Percentiles rank a stretch among this genome's conserved stretches.
phyloP scores from a whole-genome alignment of 1,140 invertebrate genomes.

The Lordiphosa stackelbergi region DNA sequence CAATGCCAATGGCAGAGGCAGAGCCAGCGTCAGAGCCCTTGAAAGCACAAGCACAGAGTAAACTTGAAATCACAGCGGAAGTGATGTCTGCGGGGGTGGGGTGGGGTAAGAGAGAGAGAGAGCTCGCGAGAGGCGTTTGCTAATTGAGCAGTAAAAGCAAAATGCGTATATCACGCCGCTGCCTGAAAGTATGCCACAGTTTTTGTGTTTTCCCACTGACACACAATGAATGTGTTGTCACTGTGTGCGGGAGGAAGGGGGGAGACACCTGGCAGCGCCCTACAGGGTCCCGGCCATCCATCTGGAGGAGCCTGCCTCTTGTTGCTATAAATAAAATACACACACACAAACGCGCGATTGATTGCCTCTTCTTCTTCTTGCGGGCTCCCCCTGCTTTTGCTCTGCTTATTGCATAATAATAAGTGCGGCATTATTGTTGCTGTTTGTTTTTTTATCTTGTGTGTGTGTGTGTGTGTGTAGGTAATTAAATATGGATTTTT shows the following conservation, averaged over 20 bases:
- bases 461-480: slow-evolving; percentile 12
- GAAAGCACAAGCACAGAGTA: slow-evolving; percentile 30
- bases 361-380: slow-evolving; percentile 44
- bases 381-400: background rate
- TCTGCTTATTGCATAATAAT: slow-evolving; percentile 63
- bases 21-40: slow-evolving; percentile 23
- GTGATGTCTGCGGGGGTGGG: slow-evolving; percentile 7
- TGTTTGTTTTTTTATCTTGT: background rate
- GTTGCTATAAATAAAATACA: slow-evolving; percentile 69
- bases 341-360: slow-evolving; percentile 52
- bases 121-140: slow-evolving; percentile 23
- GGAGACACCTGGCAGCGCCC: slow-evolving; percentile 9
- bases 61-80: slow-evolving; percentile 55
- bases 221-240: slow-evolving; percentile 4
- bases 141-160: slow-evolving; percentile 65
- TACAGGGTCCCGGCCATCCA: slow-evolving; percentile 13
- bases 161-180: slow-evolving; percentile 18
- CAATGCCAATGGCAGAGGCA: slow-evolving; percentile 68
- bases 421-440: slow-evolving; percentile 55
- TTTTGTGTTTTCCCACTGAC: slow-evolving; percentile 31
- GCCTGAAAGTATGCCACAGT: slow-evolving; percentile 56
- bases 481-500: slow-evolving; percentile 57
- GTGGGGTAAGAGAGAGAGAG: background rate
- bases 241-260: background rate
- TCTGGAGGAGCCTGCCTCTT: slow-evolving; percentile 41